phyloP scores from a whole-genome alignment of 2,113 vertebrate genomes.

The Larimichthys crocea region DNA sequence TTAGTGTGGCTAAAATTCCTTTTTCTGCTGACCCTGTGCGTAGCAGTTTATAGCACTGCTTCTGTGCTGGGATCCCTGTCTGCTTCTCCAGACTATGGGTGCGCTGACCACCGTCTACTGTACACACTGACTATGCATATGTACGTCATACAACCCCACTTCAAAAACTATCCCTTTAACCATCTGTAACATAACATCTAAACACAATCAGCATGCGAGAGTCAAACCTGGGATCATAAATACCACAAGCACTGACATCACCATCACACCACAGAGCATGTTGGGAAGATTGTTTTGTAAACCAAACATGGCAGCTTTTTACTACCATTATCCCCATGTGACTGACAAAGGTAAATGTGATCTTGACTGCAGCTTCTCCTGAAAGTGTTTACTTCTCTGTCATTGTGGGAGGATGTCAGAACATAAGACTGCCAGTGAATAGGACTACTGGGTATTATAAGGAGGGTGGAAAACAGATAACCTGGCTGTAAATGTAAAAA shows the following conservation, averaged over 20 bases:
- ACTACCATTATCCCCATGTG: neutral
- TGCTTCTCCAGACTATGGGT: no score
- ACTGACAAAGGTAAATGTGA: slow-evolving; percentile 3
- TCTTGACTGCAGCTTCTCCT: neutral
- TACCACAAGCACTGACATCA: slow-evolving; percentile 9
- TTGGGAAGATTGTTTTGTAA: slow-evolving; percentile 2
- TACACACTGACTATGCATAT: no score
- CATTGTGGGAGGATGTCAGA: neutral
- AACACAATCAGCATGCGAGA: neutral
- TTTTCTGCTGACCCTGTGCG: no score
- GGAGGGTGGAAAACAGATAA: neutral
- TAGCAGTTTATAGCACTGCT: no score
- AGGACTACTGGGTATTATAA: slow-evolving; percentile 34
- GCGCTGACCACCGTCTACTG: no score
- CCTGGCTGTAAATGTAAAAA: neutral
- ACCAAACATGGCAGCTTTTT: neutral
- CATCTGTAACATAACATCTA: slow-evolving; percentile 1
- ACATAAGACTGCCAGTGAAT: neutral
- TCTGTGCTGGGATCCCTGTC: no score
- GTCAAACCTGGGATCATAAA: slow-evolving; percentile 20
- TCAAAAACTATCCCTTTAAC: no score
- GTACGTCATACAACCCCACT: no score
- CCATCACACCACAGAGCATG: neutral
- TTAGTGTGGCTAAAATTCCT: no score
- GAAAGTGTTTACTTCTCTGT: neutral